Evolutionary conservation across 1,140 invertebrate genomes (phyloP), one percentile per base, ranked within the genome.

Genomic region (Ostrea denselamellosa): DNA sequence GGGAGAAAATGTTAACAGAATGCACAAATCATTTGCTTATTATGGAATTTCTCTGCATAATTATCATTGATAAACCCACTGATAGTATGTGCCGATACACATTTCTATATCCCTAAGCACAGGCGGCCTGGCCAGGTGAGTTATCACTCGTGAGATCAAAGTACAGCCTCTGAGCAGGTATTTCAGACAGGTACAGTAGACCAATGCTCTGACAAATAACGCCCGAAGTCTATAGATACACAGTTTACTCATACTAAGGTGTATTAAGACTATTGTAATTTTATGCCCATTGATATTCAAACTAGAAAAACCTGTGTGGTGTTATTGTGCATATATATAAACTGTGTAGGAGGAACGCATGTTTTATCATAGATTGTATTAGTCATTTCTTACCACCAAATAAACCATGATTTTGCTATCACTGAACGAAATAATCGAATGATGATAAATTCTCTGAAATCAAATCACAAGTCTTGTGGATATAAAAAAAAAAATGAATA

Each of bases 121-220:
- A 77, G 68, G 68, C 68, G 68, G 68, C 68, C 68, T 25, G 68
- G 14, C 68, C 68, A 77, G 68, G 25, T 77, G 68, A 77, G 22
- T 77, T 77, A 77, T 77, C 68, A 25, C 68, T 5, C 58, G 22
- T 25, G 68, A 77, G 68, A 77, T 77, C 68, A 77, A 77, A 77
- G 68, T 25, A 77, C 28, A 34, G 68, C 68, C 68, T 34, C 68
- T 77, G 25, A 77, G 68, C 68, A 77, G 68, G 68, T 77, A 77
- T 77, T 77, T 34, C 5, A 77, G 68, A 77, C 68, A 77, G 25
- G 68, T 77, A 77, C 25, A 77, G 58, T 62, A 62, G 58, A 62
- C 58, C 58, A 77, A 62, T 12, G 22, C 28, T 9, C 28, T 77
- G 22, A 77, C 68, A 77, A 28, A 77, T 77, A n/a, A 14, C 68